Evolutionary conservation across 1,140 invertebrate species (phyloP).

Genomic region (Ceratitis capitata): DNA sequence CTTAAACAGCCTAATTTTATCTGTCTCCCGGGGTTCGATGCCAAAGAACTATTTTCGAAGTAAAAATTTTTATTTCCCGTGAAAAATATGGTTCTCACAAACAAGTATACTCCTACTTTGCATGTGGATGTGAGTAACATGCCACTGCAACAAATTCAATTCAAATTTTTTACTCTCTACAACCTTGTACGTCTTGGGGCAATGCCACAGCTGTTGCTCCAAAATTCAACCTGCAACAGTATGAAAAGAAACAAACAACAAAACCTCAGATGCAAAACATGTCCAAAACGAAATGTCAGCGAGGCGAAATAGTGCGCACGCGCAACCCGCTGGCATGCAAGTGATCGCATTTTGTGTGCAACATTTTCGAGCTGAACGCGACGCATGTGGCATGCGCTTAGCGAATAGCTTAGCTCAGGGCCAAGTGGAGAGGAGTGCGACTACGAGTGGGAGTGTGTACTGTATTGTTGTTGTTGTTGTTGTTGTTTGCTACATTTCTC

Average conservation of each 20-base stretch:
- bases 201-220: background rate
- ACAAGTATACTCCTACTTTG: too few relatives aligned
- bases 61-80: too few relatives aligned
- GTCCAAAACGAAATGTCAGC: slow-evolving; percentile 23
- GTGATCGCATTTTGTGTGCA: slow-evolving; percentile 12
- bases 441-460: background rate
- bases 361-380: slow-evolving; percentile 6
- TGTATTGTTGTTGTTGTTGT: background rate
- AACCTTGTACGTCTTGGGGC: background rate
- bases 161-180: background rate
- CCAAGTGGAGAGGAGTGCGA: too few relatives aligned
- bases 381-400: slow-evolving; percentile 28
- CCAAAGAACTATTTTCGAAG: too few relatives aligned
- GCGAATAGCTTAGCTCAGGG: background rate
- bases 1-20: too few relatives aligned
- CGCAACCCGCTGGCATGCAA: slow-evolving; percentile 10
- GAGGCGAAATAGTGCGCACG: slow-evolving; percentile 22
- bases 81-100: too few relatives aligned
- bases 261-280: background rate
- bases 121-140: too few relatives aligned
- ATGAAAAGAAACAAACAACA: background rate
- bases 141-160: background rate
- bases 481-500: background rate
- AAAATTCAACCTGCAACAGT: too few relatives aligned
- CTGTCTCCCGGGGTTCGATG: too few relatives aligned